Percentiles rank a stretch among this genome's conserved stretches.
Conservation (phyloP, 30 jellyfish, hydroid and myxozoan genomes). For the Aurelia aurita region DNA sequence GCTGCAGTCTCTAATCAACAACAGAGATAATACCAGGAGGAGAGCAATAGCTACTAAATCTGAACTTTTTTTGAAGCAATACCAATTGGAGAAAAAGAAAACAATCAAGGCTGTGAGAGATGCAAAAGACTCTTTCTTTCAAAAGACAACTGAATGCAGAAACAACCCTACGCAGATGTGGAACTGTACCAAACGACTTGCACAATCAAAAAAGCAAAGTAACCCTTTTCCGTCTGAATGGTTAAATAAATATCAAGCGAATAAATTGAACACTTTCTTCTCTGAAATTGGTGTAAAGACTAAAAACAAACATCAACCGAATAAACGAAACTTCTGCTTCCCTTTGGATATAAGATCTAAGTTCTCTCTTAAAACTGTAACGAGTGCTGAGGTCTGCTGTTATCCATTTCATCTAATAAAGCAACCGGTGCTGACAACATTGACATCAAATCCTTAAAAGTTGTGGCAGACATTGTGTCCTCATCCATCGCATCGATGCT, state of each 20-base stretch:
- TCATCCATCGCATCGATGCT: no score
- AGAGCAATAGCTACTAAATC: conserved; percentile 1
- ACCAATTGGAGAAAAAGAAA: background rate
- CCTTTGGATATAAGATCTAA: conserved; percentile 2
- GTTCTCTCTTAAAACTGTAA: background rate
- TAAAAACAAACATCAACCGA: no score
- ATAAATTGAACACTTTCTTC: no score
- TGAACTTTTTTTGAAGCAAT: background rate
- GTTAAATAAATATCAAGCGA: background rate
- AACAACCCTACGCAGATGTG: no score
- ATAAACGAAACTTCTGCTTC: background rate
- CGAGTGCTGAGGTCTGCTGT: background rate
- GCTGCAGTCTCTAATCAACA: no score
- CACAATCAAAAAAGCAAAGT: background rate
- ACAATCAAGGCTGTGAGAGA: background rate
- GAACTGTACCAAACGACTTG: conserved; percentile 2
- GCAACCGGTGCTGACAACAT: background rate
- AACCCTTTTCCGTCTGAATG: background rate
- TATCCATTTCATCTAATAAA: background rate
- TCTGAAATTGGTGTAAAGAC: no score
- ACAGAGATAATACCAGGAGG: no score
- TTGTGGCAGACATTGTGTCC: background rate
- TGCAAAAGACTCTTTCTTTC: no score
- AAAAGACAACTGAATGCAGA: no score
- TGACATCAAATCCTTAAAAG: background rate